Conservation (phyloP, 2,113 vertebrate genomes). For the Platysteira castanea region DNA sequence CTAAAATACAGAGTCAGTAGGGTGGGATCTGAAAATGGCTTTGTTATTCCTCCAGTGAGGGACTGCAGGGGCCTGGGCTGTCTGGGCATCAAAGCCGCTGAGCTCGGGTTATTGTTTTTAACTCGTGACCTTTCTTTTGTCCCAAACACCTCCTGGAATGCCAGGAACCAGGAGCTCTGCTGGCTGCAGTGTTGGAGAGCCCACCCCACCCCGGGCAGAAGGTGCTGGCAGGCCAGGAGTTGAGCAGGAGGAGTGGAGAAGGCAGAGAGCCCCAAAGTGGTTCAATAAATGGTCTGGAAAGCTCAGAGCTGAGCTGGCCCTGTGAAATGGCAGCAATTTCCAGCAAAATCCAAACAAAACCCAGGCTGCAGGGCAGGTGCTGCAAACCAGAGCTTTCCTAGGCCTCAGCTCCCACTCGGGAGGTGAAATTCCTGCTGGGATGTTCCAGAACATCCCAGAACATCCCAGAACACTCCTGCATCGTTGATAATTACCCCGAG, state of each 20-base stretch:
- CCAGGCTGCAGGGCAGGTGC: rapidly evolving
- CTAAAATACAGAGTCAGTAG: rapidly evolving
- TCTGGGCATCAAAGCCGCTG: neutral
- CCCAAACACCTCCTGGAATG: neutral
- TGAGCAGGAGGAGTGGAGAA: neutral
- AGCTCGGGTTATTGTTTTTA: neutral
- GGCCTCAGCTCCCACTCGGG: neutral
- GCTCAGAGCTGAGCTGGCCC: neutral
- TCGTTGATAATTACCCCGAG: rapidly evolving
- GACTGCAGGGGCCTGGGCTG: neutral
- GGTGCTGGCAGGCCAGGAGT: neutral
- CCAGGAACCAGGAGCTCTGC: too few species aligned
- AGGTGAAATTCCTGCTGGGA: neutral
- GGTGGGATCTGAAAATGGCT: neutral
- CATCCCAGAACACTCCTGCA: neutral
- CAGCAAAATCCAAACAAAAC: neutral
- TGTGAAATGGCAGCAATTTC: neutral
- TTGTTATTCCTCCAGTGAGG: neutral
- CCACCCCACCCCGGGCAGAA: rapidly evolving
- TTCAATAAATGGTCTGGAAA: too few species aligned
- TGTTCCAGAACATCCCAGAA: neutral
- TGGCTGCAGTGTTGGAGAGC: neutral
- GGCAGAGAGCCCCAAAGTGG: neutral
- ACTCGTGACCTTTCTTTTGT: neutral
- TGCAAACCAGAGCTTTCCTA: neutral